Evolutionary conservation across 2,797 vertebrate species (phyloP).

Genomic region (Thunnus albacares): DNA sequence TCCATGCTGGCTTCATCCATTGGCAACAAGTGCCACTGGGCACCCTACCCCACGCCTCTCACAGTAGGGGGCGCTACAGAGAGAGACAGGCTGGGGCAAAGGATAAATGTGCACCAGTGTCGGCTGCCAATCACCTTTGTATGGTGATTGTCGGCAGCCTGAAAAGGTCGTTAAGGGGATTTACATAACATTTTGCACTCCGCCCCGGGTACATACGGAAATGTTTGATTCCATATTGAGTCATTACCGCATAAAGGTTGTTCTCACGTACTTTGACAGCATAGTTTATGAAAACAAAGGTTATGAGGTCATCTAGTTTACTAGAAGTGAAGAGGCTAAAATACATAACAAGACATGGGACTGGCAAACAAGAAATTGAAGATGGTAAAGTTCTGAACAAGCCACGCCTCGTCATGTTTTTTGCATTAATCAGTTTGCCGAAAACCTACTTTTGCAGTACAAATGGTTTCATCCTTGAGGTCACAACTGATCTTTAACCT

Average conservation of each 20-base stretch:
- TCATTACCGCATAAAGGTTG: slow-evolving; percentile 46
- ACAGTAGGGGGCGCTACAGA: slow-evolving; percentile 89
- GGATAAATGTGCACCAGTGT: slow-evolving; percentile 86
- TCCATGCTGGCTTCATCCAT: slow-evolving; percentile 83
- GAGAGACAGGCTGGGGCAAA: slow-evolving; percentile 80
- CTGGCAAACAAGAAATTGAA: slow-evolving; percentile 7
- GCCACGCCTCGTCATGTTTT: neutral
- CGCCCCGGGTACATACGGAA: slow-evolving; percentile 73
- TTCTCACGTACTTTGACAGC: slow-evolving; percentile 47
- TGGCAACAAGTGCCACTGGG: slow-evolving; percentile 86
- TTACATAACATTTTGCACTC: slow-evolving; percentile 88
- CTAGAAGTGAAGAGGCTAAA: slow-evolving; percentile 4
- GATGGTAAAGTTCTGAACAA: neutral
- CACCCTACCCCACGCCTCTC: slow-evolving; percentile 88
- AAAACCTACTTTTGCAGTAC: neutral
- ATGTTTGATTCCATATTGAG: slow-evolving; percentile 75
- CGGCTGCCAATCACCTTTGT: slow-evolving; percentile 89
- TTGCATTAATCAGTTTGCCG: neutral
- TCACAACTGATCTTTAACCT: neutral
- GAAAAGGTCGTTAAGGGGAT: slow-evolving; percentile 88
- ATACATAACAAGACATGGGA: neutral
- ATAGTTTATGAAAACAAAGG: slow-evolving; percentile 40
- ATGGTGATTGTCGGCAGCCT: slow-evolving; percentile 80
- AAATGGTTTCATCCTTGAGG: neutral
- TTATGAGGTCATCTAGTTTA: neutral